phyloP scores from a whole-genome alignment of 2,888 invertebrate species.

The Chouioia cunea region DNA sequence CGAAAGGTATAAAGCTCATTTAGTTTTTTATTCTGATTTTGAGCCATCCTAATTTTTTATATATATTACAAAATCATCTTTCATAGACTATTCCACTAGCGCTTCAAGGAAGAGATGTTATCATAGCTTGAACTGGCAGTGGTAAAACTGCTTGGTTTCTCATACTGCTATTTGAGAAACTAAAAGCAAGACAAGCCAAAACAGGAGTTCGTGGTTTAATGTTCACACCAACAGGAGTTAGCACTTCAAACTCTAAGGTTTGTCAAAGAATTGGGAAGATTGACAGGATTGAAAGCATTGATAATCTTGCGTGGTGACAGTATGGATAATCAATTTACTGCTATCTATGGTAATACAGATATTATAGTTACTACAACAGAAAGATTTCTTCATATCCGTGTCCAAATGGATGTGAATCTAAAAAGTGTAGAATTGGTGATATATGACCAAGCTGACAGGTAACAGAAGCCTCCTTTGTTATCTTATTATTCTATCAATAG shows the following conservation, averaged over 20 bases:
- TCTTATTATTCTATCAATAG: slow-evolving; percentile 7
- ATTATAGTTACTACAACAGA: slow-evolving; percentile 98
- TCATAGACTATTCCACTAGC: slow-evolving; percentile 91
- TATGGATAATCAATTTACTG: slow-evolving; percentile 96
- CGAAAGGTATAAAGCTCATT: slow-evolving; percentile 81
- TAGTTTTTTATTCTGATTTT: slow-evolving; percentile 10
- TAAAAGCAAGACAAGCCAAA: slow-evolving; percentile 80
- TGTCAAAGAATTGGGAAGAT: slow-evolving; percentile 92
- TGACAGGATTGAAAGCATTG: slow-evolving; percentile 86
- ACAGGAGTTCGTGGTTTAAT: slow-evolving; percentile 88
- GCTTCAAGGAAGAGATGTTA: slow-evolving; percentile 94
- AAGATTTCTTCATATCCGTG: slow-evolving; percentile 93
- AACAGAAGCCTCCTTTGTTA: slow-evolving; percentile 16
- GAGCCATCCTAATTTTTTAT: slow-evolving; percentile 23
- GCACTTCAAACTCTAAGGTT: slow-evolving; percentile 97
- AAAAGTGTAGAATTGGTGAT: slow-evolving; percentile 91
- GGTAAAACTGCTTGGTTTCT: slow-evolving; percentile 99
- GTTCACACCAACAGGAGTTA: slow-evolving; percentile 95
- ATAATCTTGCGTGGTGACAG: slow-evolving; percentile 96
- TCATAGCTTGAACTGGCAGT: slow-evolving; percentile 99
- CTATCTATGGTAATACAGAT: slow-evolving; percentile 95
- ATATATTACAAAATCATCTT: slow-evolving; percentile 39
- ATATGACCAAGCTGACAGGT: slow-evolving; percentile 96
- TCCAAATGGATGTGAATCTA: slow-evolving; percentile 97
- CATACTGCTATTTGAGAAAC: slow-evolving; percentile 93